Percentiles rank a stretch among this genome's conserved stretches.
Conservation (phyloP, 2,797 vertebrate species). For the Zonotrichia albicollis region DNA sequence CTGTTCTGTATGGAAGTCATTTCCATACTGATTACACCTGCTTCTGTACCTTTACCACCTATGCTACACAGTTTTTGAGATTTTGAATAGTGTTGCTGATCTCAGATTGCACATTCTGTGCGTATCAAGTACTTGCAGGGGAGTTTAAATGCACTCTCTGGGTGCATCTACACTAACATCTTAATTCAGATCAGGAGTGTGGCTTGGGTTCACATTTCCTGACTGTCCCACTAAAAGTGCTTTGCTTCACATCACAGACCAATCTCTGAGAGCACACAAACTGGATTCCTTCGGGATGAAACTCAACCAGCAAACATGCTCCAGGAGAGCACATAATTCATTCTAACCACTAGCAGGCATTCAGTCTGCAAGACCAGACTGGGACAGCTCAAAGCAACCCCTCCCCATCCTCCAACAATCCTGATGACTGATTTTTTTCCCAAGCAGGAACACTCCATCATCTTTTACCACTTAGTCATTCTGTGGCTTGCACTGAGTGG, state of each 20-base stretch:
- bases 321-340: not conserved
- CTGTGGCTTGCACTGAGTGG: not conserved
- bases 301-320: not conserved
- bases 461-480: not conserved
- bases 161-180: not conserved
- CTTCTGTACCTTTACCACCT: not conserved
- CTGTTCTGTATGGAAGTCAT: not conserved
- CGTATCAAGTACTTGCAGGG: not conserved
- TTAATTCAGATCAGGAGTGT: not conserved
- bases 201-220: not conserved
- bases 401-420: not conserved
- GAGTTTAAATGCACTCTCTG: not conserved
- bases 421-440: not conserved
- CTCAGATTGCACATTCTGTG: not conserved
- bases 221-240: not conserved
- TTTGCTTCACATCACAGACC: not conserved
- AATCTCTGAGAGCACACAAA: not conserved
- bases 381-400: not conserved
- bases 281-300: not conserved
- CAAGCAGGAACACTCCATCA: not conserved
- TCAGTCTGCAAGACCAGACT: not conserved
- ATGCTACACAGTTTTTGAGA: not conserved
- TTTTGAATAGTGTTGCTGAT: not conserved
- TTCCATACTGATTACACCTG: not conserved
- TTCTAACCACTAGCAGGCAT: not conserved